A percentile compares a stretch with the other conserved stretches of the same genome.
Evolutionary conservation across 2,113 vertebrate species (phyloP).

Genomic region (Sapajus apella): DNA sequence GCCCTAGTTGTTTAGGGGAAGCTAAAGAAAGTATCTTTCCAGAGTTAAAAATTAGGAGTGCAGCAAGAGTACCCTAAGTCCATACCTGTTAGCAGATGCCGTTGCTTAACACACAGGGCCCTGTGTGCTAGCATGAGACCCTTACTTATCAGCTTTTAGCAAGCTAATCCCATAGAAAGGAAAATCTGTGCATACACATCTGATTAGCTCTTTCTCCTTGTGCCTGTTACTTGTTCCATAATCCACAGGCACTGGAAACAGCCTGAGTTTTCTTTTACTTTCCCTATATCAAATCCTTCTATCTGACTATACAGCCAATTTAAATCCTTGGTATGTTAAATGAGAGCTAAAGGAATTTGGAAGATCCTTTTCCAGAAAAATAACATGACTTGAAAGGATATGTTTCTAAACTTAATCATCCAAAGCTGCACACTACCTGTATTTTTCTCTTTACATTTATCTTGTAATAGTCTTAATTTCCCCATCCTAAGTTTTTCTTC

Average conservation of each 20-base stretch:
- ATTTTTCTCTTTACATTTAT: background rate
- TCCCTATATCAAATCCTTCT: background rate
- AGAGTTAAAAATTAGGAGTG: background rate
- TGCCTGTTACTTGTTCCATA: background rate
- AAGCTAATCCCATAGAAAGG: background rate
- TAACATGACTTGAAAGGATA: background rate
- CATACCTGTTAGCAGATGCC: background rate
- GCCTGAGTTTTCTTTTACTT: background rate
- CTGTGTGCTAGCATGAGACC: background rate
- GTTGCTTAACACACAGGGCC: too few relatives aligned
- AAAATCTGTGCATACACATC: background rate
- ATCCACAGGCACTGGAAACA: background rate
- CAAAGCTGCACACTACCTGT: background rate
- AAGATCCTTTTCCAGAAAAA: slow-evolving; percentile 28
- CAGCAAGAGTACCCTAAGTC: background rate
- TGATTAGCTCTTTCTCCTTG: background rate
- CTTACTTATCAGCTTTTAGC: background rate
- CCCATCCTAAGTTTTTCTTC: background rate
- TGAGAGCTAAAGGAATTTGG: background rate
- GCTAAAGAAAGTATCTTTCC: background rate
- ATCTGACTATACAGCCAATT: background rate
- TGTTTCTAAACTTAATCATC: background rate
- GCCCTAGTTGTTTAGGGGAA: background rate
- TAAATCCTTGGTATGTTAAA: background rate
- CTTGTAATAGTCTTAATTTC: background rate